These are phyloP conservation scores for Muscidifurax raptorellus DNA, from an alignment of 1,140 invertebrate genomes.

Conservation along the genomic window DNA sequence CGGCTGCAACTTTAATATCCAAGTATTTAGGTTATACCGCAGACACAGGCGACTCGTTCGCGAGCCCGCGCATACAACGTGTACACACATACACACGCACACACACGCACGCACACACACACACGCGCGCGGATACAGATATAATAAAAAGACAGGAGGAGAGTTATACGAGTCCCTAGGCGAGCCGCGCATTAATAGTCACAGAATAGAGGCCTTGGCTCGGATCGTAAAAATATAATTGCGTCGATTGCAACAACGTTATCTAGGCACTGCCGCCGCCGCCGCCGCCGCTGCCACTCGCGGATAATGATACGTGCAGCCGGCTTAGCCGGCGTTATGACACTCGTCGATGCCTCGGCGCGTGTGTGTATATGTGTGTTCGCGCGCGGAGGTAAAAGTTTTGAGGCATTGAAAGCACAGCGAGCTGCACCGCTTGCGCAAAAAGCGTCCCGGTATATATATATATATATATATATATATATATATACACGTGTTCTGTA, in stretches of 20 bases:
- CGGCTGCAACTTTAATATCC: slow-evolving; percentile 41
- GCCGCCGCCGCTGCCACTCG: slow-evolving; percentile 63
- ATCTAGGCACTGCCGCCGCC: slow-evolving; percentile 63
- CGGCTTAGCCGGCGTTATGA: slow-evolving; percentile 35
- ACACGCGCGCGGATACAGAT: slow-evolving; percentile 31
- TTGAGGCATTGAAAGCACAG: slow-evolving; percentile 43
- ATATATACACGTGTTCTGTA: not conserved
- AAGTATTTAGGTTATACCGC: slow-evolving; percentile 59
- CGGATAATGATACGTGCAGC: slow-evolving; percentile 70
- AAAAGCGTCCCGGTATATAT: too few relatives aligned
- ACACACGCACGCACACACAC: not conserved
- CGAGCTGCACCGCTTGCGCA: slow-evolving; percentile 54
- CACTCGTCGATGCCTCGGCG: slow-evolving; percentile 4
- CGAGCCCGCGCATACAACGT: not conserved
- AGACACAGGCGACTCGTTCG: not conserved
- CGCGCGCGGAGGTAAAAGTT: not conserved
- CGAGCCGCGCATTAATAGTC: slow-evolving; percentile 68
- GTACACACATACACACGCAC: not conserved
- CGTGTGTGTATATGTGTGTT: not conserved
- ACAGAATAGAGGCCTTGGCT: slow-evolving; percentile 71
- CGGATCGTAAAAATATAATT: slow-evolving; percentile 75
- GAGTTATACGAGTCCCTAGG: slow-evolving; percentile 56
- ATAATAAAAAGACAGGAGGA: slow-evolving; percentile 52
- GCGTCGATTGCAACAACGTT: slow-evolving; percentile 73
- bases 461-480: too few relatives aligned